Evolutionary conservation across 2,888 invertebrate genomes (phyloP).

Genomic region (Graphium colonna): DNA sequence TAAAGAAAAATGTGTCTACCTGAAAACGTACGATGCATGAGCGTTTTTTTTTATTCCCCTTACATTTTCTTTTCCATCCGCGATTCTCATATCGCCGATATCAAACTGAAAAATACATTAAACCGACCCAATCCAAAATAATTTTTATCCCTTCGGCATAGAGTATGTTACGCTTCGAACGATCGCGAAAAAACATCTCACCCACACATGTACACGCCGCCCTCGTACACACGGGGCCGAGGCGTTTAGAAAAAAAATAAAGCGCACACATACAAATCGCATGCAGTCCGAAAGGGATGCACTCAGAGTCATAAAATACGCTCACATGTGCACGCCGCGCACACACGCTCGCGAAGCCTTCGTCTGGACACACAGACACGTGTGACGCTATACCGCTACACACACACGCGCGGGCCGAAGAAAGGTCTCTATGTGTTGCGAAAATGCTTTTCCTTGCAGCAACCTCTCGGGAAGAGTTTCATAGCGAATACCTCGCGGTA

Average conservation of each 20-base stretch:
- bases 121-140: slow-evolving; percentile 40
- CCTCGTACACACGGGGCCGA: slow-evolving; percentile 55
- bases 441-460: slow-evolving; percentile 80
- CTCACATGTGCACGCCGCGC: slow-evolving; percentile 42
- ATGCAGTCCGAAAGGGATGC: slow-evolving; percentile 79
- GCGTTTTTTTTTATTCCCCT: slow-evolving; percentile 72
- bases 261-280: slow-evolving; percentile 76
- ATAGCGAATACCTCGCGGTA: slow-evolving; percentile 81
- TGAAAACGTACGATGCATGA: slow-evolving; percentile 76
- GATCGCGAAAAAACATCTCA: slow-evolving; percentile 59
- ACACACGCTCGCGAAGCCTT: slow-evolving; percentile 39
- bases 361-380: slow-evolving; percentile 55
- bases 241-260: slow-evolving; percentile 76
- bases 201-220: slow-evolving; percentile 58
- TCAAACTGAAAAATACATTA: slow-evolving; percentile 80
- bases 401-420: slow-evolving; percentile 59
- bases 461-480: slow-evolving; percentile 79
- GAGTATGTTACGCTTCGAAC: slow-evolving; percentile 36
- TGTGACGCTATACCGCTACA: slow-evolving; percentile 42
- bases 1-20: slow-evolving; percentile 81
- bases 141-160: slow-evolving; percentile 31
- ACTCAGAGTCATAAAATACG: slow-evolving; percentile 78
- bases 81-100: slow-evolving; percentile 80
- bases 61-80: slow-evolving; percentile 78
- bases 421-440: slow-evolving; percentile 76